Conservation (phyloP, 2,797 vertebrate genomes). For the Girardinus metallicus region DNA sequence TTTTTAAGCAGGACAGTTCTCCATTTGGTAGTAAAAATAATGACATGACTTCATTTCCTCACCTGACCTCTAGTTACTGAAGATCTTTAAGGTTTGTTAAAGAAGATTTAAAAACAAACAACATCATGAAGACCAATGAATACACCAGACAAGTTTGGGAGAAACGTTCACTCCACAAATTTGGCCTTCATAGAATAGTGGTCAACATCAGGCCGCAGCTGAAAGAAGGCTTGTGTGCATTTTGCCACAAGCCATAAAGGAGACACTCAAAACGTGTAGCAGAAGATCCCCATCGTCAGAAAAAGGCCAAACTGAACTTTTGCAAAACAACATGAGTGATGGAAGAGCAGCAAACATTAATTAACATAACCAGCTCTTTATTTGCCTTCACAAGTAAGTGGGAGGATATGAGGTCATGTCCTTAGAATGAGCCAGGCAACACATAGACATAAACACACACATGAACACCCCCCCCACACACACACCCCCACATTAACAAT, state of each 20-base stretch:
- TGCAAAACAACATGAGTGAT: neutral
- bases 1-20: neutral
- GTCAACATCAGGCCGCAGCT: neutral
- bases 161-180: neutral
- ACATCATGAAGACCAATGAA: neutral
- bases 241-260: neutral
- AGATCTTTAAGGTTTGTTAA: neutral
- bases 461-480: neutral
- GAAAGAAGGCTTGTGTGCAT: neutral
- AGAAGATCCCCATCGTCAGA: neutral
- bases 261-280: neutral
- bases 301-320: neutral
- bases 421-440: conserved; percentile 31
- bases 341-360: conserved; percentile 20
- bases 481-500: neutral
- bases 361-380: conserved; percentile 25
- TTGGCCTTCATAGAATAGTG: neutral
- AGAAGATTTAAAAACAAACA: neutral
- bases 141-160: neutral
- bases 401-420: conserved; percentile 33
- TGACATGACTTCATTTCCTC: too few relatives aligned
- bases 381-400: conserved; percentile 3
- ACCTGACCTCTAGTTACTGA: neutral
- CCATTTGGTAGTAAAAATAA: too few relatives aligned
- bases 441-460: conserved; percentile 20